Base-by-base conservation (phyloP, 2,113 vertebrate species). In the Rhombomys opimus region DNA sequence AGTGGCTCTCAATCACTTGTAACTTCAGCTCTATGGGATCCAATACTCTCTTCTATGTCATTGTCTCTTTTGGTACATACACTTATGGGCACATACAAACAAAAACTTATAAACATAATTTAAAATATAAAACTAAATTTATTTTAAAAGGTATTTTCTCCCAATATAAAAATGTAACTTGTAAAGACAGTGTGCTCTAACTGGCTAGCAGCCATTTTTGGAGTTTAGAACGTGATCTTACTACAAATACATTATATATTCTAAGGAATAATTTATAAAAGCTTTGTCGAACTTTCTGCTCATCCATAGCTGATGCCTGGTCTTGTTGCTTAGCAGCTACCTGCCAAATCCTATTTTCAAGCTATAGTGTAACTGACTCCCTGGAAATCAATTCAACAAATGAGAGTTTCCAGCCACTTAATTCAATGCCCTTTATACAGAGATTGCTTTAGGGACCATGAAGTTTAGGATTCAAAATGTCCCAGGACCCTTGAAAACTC, bases 301-400 rank as follows among this genome's bases (percentile, higher is more conserved):
- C 46, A 91, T 87, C 77, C 22, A 93, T 75, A 96, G 81, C 61
- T 89, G 57, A 95, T 97, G 94, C 73, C 25, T 91, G 91, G 68
- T 50, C 78, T 96, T 93, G 93, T 96, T 98, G 96, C 94, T 96
- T 73, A 92, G 94, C 87, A 98, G 94, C 96, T 80, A 93, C 59
- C 81, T 96, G 93, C 94, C 91, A 94, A 88, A 96, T 96, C 73
- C 90, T 78, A 97, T 97, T 97, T 97, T 89, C 41, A 96, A 95
- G 91, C 73, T 88, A 13, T 96, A 97, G 95, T 94, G 46, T 87
- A 94, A 97, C 91, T 96, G 89, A 91, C 52, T 93, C 94, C 87
- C 89, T 91, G 57, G 95, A 97, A 95, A 97, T 32, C 91, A 93
- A 87, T 97, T 96, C 93, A 96, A 94, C 93, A 96, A 93, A 95